Evolutionary conservation across 2,888 invertebrate species (phyloP).

Genomic region (Molorchus minor): DNA sequence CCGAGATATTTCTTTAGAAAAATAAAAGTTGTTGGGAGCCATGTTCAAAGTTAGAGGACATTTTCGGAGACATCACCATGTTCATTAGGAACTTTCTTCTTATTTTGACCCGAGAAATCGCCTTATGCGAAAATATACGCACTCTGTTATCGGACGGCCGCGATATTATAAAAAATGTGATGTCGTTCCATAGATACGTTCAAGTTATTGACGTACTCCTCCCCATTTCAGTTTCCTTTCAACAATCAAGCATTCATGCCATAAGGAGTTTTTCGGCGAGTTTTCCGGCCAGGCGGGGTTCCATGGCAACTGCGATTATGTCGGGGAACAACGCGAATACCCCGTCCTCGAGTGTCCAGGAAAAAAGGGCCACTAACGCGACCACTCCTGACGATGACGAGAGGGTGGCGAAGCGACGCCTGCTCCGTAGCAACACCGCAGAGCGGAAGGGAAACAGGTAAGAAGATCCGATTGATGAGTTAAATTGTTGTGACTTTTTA

Average conservation of each 20-base stretch:
- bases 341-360: slow-evolving; percentile 45
- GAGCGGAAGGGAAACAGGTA: slow-evolving; percentile 33
- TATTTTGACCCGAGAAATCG: too few relatives aligned
- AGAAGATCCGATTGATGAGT: slow-evolving; percentile 13
- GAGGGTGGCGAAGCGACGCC: slow-evolving; percentile 55
- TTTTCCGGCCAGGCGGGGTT: slow-evolving; percentile 58
- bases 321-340: slow-evolving; percentile 34
- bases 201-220: slow-evolving; percentile 11
- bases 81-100: too few relatives aligned
- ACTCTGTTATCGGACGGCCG: too few relatives aligned
- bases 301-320: slow-evolving; percentile 53
- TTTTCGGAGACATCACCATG: too few relatives aligned
- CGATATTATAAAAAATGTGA: too few relatives aligned
- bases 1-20: too few relatives aligned
- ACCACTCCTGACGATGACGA: slow-evolving; percentile 51
- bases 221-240: slow-evolving; percentile 60
- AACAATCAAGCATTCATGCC: slow-evolving; percentile 62
- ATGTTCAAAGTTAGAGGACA: too few relatives aligned
- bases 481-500: background rate
- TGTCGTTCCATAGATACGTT: too few relatives aligned
- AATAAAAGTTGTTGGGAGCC: too few relatives aligned
- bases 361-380: slow-evolving; percentile 53
- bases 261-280: slow-evolving; percentile 62
- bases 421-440: slow-evolving; percentile 50
- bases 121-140: too few relatives aligned